Evolutionary conservation across 92 coral and sea anemone genomes (phyloP), one percentile per base, ranked within the genome.

Genomic region (Diadumene lineata): DNA sequence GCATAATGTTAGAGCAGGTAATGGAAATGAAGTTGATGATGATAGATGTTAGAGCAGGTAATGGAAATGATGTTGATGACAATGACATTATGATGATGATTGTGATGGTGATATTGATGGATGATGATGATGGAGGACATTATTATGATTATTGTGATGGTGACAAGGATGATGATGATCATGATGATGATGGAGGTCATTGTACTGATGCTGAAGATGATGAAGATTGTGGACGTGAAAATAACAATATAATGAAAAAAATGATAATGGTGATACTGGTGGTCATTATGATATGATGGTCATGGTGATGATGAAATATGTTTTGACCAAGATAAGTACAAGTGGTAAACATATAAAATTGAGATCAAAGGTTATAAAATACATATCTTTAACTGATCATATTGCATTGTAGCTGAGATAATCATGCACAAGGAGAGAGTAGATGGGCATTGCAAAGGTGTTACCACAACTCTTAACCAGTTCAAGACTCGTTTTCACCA

Each of bases 1-100:
- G 0, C 99, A 96, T 61, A 91, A 92, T 66, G 99, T 96, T 23
- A 83, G 99, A 48, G 99, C 99, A 57, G 99, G 99, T 96, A 43
- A 24, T 25, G 67, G 29, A 15, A 61, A 61, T 1, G 29, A 61
- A 18, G 33, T 19, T 0, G 29, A 15, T 38, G 48, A 38, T 38
- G 48, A 38, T 38, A 16, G 16, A 1, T 15, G 17, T 66, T 11
- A 9, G 55, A 11, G 26, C 19, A 28, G 25, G 57, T 22, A 1
- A 24, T 25, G 67, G 29, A 15, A 61, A 61, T 1, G 29, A 61
- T 25, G 33, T 19, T 0, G 29, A 15, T 38, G 48, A 38, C 13
- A 13, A 38, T 38, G 48, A 13, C n/a, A n/a, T n/a, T n/a, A n/a
- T 38, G 48, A 38, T 43, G 25, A 13, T 38, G 48, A 38, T 38